These are phyloP conservation scores for Florisuga fusca DNA, from an alignment of 2,797 vertebrate species.

Conservation along the genomic window DNA sequence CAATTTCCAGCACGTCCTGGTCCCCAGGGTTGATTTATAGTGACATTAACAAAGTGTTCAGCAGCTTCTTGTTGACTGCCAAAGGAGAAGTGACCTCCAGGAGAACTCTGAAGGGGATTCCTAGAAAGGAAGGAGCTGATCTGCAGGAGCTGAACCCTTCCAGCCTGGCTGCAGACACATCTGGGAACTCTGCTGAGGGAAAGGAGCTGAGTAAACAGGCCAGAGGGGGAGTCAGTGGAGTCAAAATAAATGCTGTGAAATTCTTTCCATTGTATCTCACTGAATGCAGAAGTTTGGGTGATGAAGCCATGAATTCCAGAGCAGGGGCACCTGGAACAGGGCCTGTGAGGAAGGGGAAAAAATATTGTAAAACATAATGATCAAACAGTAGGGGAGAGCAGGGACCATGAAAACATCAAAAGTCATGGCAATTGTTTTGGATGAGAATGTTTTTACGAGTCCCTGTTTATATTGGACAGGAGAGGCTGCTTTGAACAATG, in stretches of 20 bases:
- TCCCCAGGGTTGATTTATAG: not conserved
- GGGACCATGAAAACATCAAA: slow-evolving; percentile 64
- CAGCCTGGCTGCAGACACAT: not conserved
- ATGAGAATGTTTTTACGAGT: slow-evolving; percentile 61
- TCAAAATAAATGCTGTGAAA: slow-evolving; percentile 52
- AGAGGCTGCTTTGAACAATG: slow-evolving; percentile 54
- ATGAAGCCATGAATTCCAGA: slow-evolving; percentile 62
- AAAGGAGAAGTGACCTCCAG: not conserved
- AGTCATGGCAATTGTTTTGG: slow-evolving; percentile 53
- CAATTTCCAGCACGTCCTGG: not conserved
- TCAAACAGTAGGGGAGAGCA: slow-evolving; percentile 55
- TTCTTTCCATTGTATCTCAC: slow-evolving; percentile 71
- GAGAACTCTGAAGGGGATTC: not conserved
- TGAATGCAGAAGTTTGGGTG: slow-evolving; percentile 22
- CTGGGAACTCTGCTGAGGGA: not conserved
- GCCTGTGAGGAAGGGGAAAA: slow-evolving; percentile 61
- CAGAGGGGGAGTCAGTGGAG: not conserved
- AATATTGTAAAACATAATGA: slow-evolving; percentile 64
- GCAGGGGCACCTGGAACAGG: slow-evolving; percentile 47
- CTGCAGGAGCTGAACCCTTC: not conserved
- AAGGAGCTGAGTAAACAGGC: slow-evolving; percentile 35
- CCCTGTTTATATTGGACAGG: slow-evolving; percentile 71
- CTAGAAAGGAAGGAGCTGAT: not conserved
- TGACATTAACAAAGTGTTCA: not conserved
- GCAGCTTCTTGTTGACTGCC: not conserved